Evolutionary conservation across 2,888 invertebrate species (phyloP).

Genomic region (Microplitis deprimator): DNA sequence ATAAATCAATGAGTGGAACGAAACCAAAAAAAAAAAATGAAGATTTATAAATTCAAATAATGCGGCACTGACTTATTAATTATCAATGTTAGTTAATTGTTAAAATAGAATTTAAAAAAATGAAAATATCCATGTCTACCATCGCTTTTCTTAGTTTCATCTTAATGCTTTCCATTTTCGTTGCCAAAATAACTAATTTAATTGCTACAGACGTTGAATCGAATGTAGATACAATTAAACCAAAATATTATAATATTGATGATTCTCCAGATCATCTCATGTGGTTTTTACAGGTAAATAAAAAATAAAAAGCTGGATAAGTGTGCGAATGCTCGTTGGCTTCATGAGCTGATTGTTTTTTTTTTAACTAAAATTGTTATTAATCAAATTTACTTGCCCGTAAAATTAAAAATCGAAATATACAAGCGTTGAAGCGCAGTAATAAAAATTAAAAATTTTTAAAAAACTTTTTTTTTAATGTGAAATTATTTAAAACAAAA

Average conservation of each 20-base stretch:
- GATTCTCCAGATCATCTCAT: slow-evolving; percentile 77
- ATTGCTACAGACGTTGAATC: slow-evolving; percentile 66
- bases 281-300: slow-evolving; percentile 84
- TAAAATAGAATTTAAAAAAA: slow-evolving; percentile 59
- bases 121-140: slow-evolving; percentile 79
- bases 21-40: background rate
- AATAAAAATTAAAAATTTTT: no score
- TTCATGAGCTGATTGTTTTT: background rate
- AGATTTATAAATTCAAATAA: background rate
- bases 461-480: no score
- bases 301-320: background rate
- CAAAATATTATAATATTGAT: slow-evolving; percentile 70
- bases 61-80: background rate
- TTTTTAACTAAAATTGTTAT: no score
- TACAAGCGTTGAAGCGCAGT: no score
- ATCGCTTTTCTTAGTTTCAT: slow-evolving; percentile 76
- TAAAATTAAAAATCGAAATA: no score
- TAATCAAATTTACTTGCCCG: no score
- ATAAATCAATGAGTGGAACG: background rate
- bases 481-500: no score
- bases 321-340: background rate
- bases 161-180: slow-evolving; percentile 78
- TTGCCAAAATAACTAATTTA: slow-evolving; percentile 80
- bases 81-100: background rate
- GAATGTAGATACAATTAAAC: slow-evolving; percentile 38